A percentile compares a stretch with the other conserved stretches of the same genome.
These are phyloP conservation scores for Montipora efflorescens DNA, from an alignment of 64 coral and sea anemone species.

Conservation along the genomic window DNA sequence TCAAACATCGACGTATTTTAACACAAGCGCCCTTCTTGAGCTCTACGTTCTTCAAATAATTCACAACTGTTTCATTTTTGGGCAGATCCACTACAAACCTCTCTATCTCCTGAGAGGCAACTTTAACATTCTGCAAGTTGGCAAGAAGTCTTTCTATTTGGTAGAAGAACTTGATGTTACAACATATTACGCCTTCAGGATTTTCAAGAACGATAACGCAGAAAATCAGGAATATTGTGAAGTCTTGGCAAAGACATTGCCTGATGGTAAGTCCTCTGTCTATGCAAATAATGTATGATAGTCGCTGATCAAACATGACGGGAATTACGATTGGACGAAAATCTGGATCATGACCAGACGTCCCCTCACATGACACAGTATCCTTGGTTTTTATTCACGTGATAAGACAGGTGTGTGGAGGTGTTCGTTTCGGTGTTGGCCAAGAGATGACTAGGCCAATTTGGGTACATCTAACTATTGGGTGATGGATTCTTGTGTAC, in stretches of 20 bases:
- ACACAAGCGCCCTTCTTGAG: too few species aligned
- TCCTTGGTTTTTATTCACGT: too few species aligned
- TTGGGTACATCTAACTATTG: too few species aligned
- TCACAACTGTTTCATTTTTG: not conserved
- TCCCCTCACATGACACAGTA: too few species aligned
- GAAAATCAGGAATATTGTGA: not conserved
- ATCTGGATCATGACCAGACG: too few species aligned
- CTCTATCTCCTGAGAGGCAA: not conserved
- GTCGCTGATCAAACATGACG: too few species aligned
- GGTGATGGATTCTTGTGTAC: too few species aligned
- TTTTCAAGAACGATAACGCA: not conserved
- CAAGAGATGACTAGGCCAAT: too few species aligned
- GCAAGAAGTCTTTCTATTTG: not conserved
- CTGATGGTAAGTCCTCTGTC: not conserved
- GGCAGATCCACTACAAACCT: conserved; percentile 7
- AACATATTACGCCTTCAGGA: conserved; percentile 26
- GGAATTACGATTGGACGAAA: too few species aligned
- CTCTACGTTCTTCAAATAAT: not conserved
- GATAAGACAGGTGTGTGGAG: too few species aligned
- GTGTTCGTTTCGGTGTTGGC: too few species aligned
- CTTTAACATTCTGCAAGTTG: not conserved
- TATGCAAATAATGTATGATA: not conserved
- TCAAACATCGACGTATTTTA: too few species aligned
- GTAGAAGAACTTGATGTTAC: conserved; percentile 19
- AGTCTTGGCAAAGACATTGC: not conserved